These are phyloP conservation scores for Micrasema minimum DNA, from an alignment of 1,140 invertebrate species.

Conservation along the genomic window DNA sequence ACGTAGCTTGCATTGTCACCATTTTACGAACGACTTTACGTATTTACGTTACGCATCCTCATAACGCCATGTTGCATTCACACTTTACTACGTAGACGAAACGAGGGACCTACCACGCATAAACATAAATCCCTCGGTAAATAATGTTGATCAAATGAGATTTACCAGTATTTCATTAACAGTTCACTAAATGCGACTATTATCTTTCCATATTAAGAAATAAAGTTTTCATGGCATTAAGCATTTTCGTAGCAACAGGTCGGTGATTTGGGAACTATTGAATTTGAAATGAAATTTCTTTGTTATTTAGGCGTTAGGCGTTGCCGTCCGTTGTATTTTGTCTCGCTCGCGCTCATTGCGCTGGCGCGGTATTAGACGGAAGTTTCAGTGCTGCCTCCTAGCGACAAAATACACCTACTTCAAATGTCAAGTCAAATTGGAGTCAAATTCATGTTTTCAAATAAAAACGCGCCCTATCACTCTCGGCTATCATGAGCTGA, in stretches of 20 bases:
- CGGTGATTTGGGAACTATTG: constrained; percentile 49
- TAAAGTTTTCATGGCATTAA: constrained; percentile 67
- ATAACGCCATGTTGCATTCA: constrained; percentile 40
- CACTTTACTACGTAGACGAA: constrained; percentile 43
- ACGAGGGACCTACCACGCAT: constrained; percentile 45
- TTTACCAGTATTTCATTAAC: constrained; percentile 69
- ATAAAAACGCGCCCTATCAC: too few relatives aligned
- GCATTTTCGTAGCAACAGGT: constrained; percentile 57
- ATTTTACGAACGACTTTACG: constrained; percentile 18
- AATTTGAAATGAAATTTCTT: not conserved
- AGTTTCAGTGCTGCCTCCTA: constrained; percentile 5
- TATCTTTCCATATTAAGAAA: constrained; percentile 65
- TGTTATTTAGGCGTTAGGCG: constrained; percentile 26
- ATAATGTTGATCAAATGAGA: constrained; percentile 36
- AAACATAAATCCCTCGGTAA: constrained; percentile 43
- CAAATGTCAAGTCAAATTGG: too few relatives aligned
- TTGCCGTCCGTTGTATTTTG: constrained; percentile 1
- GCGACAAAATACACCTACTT: not conserved
- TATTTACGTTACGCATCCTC: constrained; percentile 25
- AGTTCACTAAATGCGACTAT: constrained; percentile 68
- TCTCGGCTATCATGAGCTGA: too few relatives aligned
- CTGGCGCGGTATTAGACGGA: not conserved
- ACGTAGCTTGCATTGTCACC: constrained; percentile 36
- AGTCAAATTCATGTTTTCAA: too few relatives aligned
- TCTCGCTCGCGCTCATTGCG: constrained; percentile 5